Evolutionary conservation across 1,140 invertebrate genomes (phyloP).

Genomic region (Hirudo medicinalis): DNA sequence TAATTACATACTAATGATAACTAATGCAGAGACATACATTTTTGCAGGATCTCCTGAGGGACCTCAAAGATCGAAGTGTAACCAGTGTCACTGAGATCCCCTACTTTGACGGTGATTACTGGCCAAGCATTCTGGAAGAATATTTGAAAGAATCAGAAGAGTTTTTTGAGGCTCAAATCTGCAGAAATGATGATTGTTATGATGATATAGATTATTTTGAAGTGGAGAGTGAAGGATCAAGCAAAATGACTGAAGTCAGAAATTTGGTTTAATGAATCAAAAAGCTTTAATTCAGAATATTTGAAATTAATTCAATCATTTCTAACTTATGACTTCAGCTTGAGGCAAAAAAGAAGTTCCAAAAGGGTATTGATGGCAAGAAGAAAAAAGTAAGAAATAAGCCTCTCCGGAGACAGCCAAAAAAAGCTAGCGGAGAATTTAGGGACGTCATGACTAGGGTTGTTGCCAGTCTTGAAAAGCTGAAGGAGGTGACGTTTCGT

Average conservation of each 20-base stretch:
- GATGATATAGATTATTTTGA: no score
- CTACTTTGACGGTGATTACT: constrained; percentile 99
- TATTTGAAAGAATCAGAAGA: constrained; percentile 95
- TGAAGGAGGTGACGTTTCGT: no score
- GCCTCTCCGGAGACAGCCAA: neutral
- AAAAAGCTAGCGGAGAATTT: neutral
- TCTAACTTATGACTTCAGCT: no score
- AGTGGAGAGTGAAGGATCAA: no score
- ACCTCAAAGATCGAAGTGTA: constrained; percentile 94
- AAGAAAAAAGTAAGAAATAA: neutral
- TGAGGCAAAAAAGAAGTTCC: no score
- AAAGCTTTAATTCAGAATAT: no score
- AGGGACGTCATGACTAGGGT: neutral
- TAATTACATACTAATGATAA: no score
- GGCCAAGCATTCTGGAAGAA: constrained; percentile 98
- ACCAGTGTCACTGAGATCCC: constrained; percentile 85
- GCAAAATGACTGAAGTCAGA: no score
- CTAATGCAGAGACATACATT: neutral
- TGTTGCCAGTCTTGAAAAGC: neutral
- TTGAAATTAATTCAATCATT: no score
- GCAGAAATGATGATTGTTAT: no score
- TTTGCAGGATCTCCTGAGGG: constrained; percentile 78
- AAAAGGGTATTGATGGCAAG: no score
- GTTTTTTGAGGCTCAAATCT: constrained; percentile 20
- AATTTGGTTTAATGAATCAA: no score